Base-by-base conservation (phyloP, 2,888 invertebrate genomes). In the Zeuzera pyrina region DNA sequence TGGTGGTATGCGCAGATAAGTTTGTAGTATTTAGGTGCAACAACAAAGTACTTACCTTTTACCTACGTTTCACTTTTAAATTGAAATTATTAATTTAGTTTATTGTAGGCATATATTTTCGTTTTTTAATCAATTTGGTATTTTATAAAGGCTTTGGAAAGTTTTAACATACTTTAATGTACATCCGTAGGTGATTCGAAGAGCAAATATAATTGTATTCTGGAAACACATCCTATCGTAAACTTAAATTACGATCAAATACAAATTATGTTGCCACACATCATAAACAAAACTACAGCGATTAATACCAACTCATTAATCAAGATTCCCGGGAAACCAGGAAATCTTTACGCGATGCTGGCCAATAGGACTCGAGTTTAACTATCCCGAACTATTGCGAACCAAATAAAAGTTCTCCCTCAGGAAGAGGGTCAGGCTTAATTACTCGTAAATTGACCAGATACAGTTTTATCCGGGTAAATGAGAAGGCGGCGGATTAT, bases 401-500 rank as follows among this genome's bases (percentile, higher is more conserved):
- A 53, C 57, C 63, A 64, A 78, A 81, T 81, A 79, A 81, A 81
- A 81, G 59, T 77, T 71, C 69, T 67, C 78, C 77, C 72, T 57
- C 56, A 48, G 67, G 70, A 74, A 77, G 79, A 83, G 81, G 83
- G 81, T 76, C 73, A 69, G 68, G 53, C 73, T 81, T 81, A 83
- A 83, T 83, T 83, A 81, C 79, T 74, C 81, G 78, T 81, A 77
- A 81, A 83, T 81, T 77, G 81, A 76, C 74, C 69, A 63, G 67
- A 64, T 68, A 61, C 62, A 65, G 68, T 71, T 66, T 71, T 73
- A 73, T 72, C 68, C 63, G 41, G 54, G 58, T 64, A 68, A 65
- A 67, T 73, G 64, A 62, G 63, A 60, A 62, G 58, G 52, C 52
- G 38, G 46, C 45, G 66, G 57, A 63, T 72, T 69, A 70, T 59